Conservation (phyloP, 2,113 vertebrate species). For the pig (Sus scrofa) region DNA sequence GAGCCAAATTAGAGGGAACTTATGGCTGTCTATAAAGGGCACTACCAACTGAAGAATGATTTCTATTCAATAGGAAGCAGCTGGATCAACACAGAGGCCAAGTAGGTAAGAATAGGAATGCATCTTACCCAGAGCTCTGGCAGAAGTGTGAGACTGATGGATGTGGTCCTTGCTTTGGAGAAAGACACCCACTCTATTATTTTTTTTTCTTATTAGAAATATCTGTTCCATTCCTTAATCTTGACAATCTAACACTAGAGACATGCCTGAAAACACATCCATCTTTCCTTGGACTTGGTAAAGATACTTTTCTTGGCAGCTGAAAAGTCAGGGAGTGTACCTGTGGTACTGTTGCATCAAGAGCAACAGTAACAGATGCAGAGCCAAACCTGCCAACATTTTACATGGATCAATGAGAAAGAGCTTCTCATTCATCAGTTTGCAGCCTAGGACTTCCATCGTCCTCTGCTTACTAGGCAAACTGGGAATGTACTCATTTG, state of each 20-base stretch:
- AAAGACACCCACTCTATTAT: not conserved
- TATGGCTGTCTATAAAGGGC: not conserved
- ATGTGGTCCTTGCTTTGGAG: not conserved
- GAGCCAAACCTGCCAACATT: not conserved
- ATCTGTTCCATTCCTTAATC: not conserved
- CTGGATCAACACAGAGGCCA: not conserved
- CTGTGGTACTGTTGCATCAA: not conserved
- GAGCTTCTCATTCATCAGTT: not conserved
- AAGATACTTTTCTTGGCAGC: not conserved
- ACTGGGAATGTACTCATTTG: not conserved
- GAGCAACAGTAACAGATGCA: not conserved
- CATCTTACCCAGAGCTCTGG: not conserved
- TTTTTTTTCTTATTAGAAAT: slow-evolving; percentile 30
- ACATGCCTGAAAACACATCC: not conserved
- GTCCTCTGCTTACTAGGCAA: not conserved
- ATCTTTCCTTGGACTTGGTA: not conserved
- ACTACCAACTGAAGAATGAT: not conserved
- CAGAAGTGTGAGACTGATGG: not conserved
- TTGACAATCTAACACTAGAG: slow-evolving; percentile 41
- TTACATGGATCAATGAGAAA: not conserved
- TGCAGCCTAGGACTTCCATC: not conserved
- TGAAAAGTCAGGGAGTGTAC: not conserved
- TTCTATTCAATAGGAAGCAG: not conserved
- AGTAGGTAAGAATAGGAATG: not conserved
- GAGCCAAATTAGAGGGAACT: not conserved